phyloP scores from a whole-genome alignment of 2,888 invertebrate genomes.

The Stegophylla sp. region DNA sequence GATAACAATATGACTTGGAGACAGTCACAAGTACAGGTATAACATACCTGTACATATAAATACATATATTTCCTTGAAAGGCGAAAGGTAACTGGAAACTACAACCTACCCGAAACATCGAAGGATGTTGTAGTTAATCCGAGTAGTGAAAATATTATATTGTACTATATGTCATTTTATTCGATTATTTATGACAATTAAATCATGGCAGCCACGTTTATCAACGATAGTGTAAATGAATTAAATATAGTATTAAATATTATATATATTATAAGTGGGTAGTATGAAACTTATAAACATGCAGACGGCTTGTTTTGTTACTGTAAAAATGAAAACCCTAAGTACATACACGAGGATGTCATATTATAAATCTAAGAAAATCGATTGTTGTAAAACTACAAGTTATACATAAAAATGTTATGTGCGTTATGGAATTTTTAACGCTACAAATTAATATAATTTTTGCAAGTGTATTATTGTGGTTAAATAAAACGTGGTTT shows the following conservation, averaged over 20 bases:
- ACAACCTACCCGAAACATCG: slow-evolving; percentile 14
- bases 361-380: neutral
- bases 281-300: too few species aligned
- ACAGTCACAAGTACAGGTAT: neutral
- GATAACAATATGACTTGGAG: neutral
- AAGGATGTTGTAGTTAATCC: too few species aligned
- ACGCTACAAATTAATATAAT: neutral
- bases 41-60: too few species aligned
- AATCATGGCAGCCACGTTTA: too few species aligned
- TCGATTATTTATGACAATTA: neutral
- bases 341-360: neutral
- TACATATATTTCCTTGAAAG: neutral
- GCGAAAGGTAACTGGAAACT: neutral
- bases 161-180: neutral
- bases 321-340: neutral
- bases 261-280: too few species aligned
- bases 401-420: slow-evolving; percentile 16
- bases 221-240: too few species aligned
- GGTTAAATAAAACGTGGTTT: too few species aligned
- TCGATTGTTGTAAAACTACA: neutral
- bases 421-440: neutral
- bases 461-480: too few species aligned
- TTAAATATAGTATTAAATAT: too few species aligned
- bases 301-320: neutral
- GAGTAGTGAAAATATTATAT: neutral